These are phyloP conservation scores for Theodoxus fluviatilis DNA, from an alignment of 2,888 invertebrate species.

Conservation along the genomic window DNA sequence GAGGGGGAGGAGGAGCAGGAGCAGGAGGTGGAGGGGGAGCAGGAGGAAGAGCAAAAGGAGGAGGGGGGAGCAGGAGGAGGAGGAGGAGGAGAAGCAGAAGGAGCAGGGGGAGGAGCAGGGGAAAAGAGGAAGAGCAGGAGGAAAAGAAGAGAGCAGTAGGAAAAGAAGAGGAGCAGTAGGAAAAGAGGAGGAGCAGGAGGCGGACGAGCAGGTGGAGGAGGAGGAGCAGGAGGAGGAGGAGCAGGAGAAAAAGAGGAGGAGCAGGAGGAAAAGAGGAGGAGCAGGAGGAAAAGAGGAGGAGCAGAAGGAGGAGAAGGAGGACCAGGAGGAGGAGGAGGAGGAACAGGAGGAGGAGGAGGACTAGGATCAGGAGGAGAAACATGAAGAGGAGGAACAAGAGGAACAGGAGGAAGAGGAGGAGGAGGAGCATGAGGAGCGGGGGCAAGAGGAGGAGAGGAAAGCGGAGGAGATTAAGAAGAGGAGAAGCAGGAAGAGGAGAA, in stretches of 20 bases:
- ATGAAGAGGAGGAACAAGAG: neutral
- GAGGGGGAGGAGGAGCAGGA: neutral
- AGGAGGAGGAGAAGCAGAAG: neutral
- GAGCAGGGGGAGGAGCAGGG: neutral
- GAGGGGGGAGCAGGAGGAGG: neutral
- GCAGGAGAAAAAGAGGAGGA: too few species aligned
- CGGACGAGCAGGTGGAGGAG: neutral
- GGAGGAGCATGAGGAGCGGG: neutral
- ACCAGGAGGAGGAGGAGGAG: slow-evolving; percentile 5
- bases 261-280: too few species aligned
- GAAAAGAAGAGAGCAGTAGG: neutral
- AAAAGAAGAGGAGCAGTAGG: neutral
- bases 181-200: neutral
- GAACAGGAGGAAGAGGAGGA: neutral
- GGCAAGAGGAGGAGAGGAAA: neutral
- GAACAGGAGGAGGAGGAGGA: slow-evolving; percentile 1
- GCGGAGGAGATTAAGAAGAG: neutral
- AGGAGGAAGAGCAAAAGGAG: neutral
- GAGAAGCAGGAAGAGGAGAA: neutral
- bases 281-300: too few species aligned
- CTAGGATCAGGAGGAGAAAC: too few species aligned
- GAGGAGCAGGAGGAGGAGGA: neutral
- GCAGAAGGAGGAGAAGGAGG: neutral
- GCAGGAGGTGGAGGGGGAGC: neutral
- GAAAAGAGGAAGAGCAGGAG: neutral